These are phyloP conservation scores for Pomacea maculata DNA, from an alignment of 1,140 invertebrate species.

Conservation along the genomic window DNA sequence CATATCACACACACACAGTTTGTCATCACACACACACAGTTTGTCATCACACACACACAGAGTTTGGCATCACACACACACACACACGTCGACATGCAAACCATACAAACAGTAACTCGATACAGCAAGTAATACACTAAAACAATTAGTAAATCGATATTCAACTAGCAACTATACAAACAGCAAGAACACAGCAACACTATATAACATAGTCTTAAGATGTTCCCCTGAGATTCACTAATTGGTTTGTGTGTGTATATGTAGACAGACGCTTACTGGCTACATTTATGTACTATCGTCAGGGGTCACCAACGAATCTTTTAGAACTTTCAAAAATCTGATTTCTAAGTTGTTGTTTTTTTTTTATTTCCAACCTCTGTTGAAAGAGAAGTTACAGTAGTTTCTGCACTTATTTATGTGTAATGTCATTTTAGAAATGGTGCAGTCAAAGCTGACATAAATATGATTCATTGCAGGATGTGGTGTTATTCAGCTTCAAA, in stretches of 20 bases:
- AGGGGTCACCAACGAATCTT: too few species aligned
- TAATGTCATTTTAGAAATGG: too few species aligned
- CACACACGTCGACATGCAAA: not conserved
- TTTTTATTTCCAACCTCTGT: too few species aligned
- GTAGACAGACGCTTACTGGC: not conserved
- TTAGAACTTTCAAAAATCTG: too few species aligned
- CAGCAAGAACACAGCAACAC: not conserved
- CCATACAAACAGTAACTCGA: not conserved
- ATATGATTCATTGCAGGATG: too few species aligned
- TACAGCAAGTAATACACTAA: not conserved
- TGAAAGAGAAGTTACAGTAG: too few species aligned
- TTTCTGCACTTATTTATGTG: too few species aligned
- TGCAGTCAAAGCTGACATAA: too few species aligned
- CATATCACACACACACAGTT: not conserved
- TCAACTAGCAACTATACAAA: not conserved
- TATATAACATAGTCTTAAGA: not conserved
- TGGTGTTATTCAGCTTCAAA: not conserved
- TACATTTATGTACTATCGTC: too few species aligned
- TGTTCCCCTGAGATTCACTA: not conserved
- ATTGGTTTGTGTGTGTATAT: not conserved
- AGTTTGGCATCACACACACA: not conserved
- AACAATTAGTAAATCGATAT: not conserved
- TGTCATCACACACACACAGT: not conserved
- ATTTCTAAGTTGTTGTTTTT: too few species aligned
- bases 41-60: not conserved